Evolutionary conservation across 2,113 vertebrate genomes (phyloP).

Genomic region (Anthoscopus minutus): DNA sequence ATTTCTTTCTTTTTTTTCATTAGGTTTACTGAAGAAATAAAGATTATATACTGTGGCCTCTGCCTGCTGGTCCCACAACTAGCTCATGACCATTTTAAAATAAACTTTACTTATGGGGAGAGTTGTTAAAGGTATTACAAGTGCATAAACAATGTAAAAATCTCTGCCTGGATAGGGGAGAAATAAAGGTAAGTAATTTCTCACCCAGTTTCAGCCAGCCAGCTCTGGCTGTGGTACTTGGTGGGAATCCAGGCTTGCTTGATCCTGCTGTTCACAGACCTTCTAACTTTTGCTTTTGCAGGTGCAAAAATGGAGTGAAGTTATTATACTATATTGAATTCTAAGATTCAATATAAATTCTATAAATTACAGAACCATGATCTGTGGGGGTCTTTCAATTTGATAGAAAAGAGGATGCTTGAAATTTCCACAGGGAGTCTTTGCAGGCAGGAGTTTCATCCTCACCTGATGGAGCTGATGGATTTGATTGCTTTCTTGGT

Average conservation of each 20-base stretch:
- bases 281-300: neutral
- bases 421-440: neutral
- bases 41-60: neutral
- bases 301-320: neutral
- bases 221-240: neutral
- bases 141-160: neutral
- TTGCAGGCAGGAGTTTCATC: neutral
- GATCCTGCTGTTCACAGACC: neutral
- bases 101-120: neutral
- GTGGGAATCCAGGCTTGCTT: neutral
- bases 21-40: neutral
- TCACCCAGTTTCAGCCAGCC: neutral
- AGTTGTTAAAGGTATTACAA: neutral
- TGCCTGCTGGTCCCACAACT: neutral
- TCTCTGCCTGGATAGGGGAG: neutral
- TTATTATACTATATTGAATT: no score
- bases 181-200: neutral
- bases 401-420: neutral
- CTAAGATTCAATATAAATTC: no score
- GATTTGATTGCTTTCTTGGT: neutral
- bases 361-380: no score
- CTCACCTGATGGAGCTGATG: accelerated
- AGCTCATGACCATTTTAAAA: neutral
- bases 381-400: neutral
- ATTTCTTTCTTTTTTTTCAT: neutral